Base-by-base conservation (phyloP, 2,888 invertebrate genomes). In the Fabriciana adippe region DNA sequence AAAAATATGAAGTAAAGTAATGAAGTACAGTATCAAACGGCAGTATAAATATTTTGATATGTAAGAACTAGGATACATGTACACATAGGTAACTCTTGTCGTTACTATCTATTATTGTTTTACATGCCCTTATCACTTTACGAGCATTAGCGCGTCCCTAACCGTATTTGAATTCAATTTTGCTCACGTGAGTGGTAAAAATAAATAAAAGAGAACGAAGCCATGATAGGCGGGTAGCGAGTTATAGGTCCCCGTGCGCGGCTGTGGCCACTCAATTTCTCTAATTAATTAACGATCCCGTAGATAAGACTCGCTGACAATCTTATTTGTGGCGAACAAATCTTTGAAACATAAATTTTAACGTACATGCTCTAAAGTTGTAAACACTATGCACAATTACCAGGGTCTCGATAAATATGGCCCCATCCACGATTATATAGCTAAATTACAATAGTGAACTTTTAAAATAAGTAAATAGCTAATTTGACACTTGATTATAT, bases 281-380 rank as follows among this genome's bases (percentile, higher is more conserved):
- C 92, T 92, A 92, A 92, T 92, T 92, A 92, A 92, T 92, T 92
- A 92, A 89, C 90, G 92, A 92, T 92, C 89, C 86, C 80, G 82
- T 88, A 91, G 92, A 92, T 92, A 92, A 92, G 87, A 84, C 85
- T 80, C 88, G 88, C 89, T 92, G 92, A 92, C 92, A 92, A 91
- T 86, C 88, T 92, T 92, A 92, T 92, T 92, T 92, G 92, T 92
- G 91, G 92, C 88, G 83, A 87, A 90, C 91, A 91, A 92, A 92
- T 92, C 91, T 90, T 87, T 87, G 83, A 86, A 83, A 87, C 92
- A 92, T 92, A 92, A 92, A 92, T 92, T 91, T 88, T 82, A 88
- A 80, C 85, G 82, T 89, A 90, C 91, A 91, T 87, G 89, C 85
- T 88, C 88, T 88, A 89, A 88, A 89, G 89, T 89, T 88, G 90